Conservation (phyloP, 2,797 vertebrate genomes). For the Rhinophrynus dorsalis region DNA sequence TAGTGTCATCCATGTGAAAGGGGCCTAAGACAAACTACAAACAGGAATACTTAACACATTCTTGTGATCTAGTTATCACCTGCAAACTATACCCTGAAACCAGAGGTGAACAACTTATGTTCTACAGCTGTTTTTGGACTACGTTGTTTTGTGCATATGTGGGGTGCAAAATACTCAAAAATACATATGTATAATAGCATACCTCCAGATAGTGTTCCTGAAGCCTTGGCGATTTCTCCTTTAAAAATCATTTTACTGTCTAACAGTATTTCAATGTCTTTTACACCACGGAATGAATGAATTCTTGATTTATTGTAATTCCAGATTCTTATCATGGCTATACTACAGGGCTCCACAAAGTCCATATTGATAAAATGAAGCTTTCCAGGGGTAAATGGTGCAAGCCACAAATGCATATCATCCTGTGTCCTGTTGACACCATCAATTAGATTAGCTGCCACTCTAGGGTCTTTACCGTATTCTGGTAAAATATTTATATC, state of each 20-base stretch:
- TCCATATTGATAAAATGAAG: conserved; percentile 81
- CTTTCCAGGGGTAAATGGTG: conserved; percentile 85
- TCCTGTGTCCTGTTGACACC: conserved; percentile 92
- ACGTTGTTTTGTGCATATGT: background rate
- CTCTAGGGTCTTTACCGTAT: conserved; percentile 86
- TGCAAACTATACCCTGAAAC: no score
- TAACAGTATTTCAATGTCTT: conserved; percentile 85
- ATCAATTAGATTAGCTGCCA: conserved; percentile 84
- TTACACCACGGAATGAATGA: conserved; percentile 91
- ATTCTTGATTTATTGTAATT: conserved; percentile 99
- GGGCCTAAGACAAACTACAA: no score
- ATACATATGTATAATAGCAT: conserved; percentile 38
- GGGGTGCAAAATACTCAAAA: background rate
- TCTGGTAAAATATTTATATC: conserved; percentile 91
- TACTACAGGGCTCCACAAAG: conserved; percentile 74
- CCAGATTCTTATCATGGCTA: conserved; percentile 96
- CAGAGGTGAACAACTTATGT: no score
- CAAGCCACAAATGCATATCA: conserved; percentile 97
- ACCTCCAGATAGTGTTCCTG: conserved; percentile 91
- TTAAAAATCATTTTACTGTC: conserved; percentile 85
- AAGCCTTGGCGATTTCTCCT: conserved; percentile 96
- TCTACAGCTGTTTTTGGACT: no score
- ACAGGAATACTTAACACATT: no score
- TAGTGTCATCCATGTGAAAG: no score
- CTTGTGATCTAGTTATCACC: no score